phyloP scores from a whole-genome alignment of 2,797 vertebrate genomes.

The Bufotes viridis region DNA sequence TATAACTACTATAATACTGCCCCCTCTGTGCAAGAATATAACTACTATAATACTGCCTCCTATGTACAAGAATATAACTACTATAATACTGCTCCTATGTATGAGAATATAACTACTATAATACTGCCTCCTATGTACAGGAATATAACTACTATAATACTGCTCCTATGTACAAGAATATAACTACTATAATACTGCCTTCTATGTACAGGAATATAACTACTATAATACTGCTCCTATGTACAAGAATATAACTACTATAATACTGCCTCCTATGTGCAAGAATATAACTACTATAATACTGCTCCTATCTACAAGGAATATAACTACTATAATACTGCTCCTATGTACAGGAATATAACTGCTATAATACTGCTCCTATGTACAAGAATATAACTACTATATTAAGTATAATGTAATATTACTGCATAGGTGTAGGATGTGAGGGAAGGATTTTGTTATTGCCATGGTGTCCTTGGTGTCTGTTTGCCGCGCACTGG shows the following conservation, averaged over 20 bases:
- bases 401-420: too few relatives aligned
- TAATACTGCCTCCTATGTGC: constrained; percentile 2
- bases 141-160: constrained; percentile 12
- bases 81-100: neutral
- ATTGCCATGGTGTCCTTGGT: neutral
- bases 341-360: neutral
- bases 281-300: constrained; percentile 19
- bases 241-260: neutral
- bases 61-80: constrained; percentile 12
- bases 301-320: neutral
- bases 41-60: constrained; percentile 7
- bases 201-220: constrained; percentile 5
- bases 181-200: neutral
- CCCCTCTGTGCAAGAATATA: neutral
- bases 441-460: neutral
- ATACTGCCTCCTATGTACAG: neutral
- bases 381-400: constrained; percentile 4
- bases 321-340: constrained; percentile 17
- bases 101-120: constrained; percentile 8
- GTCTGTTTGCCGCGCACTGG: neutral
- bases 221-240: constrained; percentile 12
- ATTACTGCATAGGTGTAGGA: neutral
- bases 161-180: neutral
- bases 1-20: constrained; percentile 20
- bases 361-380: neutral